Conservation (phyloP, 2,888 invertebrate genomes). For the Saturnia japonica region DNA sequence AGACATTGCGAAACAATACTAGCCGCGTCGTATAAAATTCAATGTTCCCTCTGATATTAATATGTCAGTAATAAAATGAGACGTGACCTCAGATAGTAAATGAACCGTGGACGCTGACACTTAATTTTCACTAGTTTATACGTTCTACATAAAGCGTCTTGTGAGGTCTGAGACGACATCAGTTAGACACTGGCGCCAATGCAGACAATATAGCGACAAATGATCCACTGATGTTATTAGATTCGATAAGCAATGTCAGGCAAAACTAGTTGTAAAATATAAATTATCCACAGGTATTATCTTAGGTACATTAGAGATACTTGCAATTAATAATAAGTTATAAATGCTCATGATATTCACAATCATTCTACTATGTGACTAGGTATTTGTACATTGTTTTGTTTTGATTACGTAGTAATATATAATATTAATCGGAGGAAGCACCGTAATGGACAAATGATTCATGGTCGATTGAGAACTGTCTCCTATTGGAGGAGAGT, state of each 20-base stretch:
- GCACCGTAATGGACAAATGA: background rate
- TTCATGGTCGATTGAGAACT: background rate
- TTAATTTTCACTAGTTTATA: constrained; percentile 78
- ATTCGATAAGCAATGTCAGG: constrained; percentile 34
- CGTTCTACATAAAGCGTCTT: constrained; percentile 71
- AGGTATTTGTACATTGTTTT: background rate
- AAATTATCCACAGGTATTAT: background rate
- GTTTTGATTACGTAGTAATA: background rate
- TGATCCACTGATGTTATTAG: constrained; percentile 40
- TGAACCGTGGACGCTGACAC: constrained; percentile 69
- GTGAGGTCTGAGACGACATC: constrained; percentile 65
- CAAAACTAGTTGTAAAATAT: background rate
- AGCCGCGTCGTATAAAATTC: constrained; percentile 62
- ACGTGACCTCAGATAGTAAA: constrained; percentile 72
- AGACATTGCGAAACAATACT: constrained; percentile 62
- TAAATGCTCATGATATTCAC: background rate
- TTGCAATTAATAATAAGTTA: background rate
- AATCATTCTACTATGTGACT: background rate
- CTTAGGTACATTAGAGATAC: background rate
- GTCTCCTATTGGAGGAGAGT: background rate
- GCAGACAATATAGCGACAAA: constrained; percentile 44
- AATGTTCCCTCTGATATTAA: constrained; percentile 73
- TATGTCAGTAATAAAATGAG: constrained; percentile 77
- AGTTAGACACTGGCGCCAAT: constrained; percentile 58
- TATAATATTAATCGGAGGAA: background rate